A percentile compares a stretch with the other conserved stretches of the same genome.
Evolutionary conservation across 2,797 vertebrate genomes (phyloP).

Genomic region (Alectoris magna): DNA sequence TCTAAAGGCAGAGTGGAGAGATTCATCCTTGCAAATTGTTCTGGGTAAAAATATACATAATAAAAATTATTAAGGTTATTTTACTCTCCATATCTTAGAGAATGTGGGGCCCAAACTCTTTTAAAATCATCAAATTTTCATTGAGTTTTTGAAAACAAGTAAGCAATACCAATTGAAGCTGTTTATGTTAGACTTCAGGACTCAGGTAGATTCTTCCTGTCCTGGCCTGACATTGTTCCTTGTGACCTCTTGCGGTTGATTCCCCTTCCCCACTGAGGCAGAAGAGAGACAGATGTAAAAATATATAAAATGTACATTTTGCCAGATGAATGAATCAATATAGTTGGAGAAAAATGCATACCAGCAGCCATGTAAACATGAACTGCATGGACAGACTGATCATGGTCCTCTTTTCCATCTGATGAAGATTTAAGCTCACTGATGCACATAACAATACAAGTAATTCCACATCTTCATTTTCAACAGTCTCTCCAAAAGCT

Average conservation of each 20-base stretch:
- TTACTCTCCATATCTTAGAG: background rate
- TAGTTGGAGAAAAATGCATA: background rate
- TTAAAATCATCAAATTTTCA: background rate
- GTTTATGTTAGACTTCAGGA: background rate
- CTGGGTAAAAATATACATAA: background rate
- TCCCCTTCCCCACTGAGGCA: background rate
- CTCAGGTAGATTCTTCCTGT: background rate
- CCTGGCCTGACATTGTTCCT: background rate
- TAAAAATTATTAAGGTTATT: background rate
- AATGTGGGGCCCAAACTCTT: background rate
- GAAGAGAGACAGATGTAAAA: background rate
- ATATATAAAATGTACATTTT: accelerated
- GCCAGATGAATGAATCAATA: background rate
- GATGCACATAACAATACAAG: background rate
- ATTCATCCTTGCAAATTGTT: background rate
- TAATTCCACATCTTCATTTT: background rate
- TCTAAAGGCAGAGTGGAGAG: background rate
- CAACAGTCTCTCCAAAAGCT: background rate
- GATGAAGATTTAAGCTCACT: background rate
- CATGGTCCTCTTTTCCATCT: background rate
- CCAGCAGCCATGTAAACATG: accelerated
- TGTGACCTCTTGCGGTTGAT: background rate
- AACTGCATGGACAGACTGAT: background rate
- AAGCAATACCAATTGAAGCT: background rate
- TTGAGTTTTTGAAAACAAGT: background rate